Conservation (phyloP, 2,113 vertebrate genomes). For the Spea multiplicata region DNA sequence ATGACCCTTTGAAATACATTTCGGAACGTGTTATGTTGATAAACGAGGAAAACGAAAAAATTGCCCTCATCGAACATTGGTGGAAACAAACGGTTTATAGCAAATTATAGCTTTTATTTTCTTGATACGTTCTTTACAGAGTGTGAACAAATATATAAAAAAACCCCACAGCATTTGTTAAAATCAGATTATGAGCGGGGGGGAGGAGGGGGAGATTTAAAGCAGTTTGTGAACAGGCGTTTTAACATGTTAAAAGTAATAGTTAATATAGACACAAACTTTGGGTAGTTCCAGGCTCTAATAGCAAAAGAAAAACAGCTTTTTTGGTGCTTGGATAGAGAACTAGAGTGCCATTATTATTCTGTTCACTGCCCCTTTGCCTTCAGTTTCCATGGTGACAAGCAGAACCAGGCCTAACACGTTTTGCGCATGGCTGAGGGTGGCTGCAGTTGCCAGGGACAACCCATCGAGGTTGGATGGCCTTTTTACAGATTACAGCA, state of each 20-base stretch:
- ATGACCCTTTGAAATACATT: no score
- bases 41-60: not conserved
- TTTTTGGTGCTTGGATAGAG: conserved; percentile 58
- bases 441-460: conserved; percentile 58
- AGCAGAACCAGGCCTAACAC: conserved; percentile 55
- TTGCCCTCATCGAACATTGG: conserved; percentile 25
- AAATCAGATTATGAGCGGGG: conserved; percentile 23
- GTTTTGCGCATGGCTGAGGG: conserved; percentile 51
- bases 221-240: conserved; percentile 70
- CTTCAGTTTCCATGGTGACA: conserved; percentile 63
- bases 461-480: conserved; percentile 56
- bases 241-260: conserved; percentile 53
- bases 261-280: conserved; percentile 45
- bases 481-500: conserved; percentile 54
- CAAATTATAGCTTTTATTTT: conserved; percentile 67
- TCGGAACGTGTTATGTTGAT: no score
- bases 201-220: no score
- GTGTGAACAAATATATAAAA: conserved; percentile 65
- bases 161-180: conserved; percentile 55
- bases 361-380: conserved; percentile 64
- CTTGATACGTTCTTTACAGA: conserved; percentile 66
- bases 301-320: conserved; percentile 61
- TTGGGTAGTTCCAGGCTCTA: conserved; percentile 66
- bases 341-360: conserved; percentile 62
- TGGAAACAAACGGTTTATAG: conserved; percentile 52